Evolutionary conservation across 2,797 vertebrate species (phyloP), one percentile per base, ranked within the genome.

Genomic region (Hoplostethus atlanticus): DNA sequence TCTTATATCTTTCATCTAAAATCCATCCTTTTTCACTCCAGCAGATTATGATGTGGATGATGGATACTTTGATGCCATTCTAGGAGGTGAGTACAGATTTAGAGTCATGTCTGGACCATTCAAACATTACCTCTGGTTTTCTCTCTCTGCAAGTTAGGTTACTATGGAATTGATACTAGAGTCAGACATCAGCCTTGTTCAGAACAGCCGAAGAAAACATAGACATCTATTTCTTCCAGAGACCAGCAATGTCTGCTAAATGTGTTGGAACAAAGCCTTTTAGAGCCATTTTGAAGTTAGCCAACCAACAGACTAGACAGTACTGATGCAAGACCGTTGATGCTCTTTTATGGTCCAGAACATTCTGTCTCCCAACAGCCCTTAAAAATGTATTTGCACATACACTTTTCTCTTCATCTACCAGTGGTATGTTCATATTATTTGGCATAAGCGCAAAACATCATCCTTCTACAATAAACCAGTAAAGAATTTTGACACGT

Each of bases 61-160:
- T 54, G 58, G 42, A 63, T 84, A 83, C 68, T 82, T 86, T 68
- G 79, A 79, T 28, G 73, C 76, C 63, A 80, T 92, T 21, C 68
- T 87, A 42, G 90, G 81, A 79, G 87, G 89, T 92, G 72, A 82
- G 82, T 84, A 48, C 15, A 12, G 76, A 50, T 48, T 9, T 21
- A 3, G 12, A 25, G 15, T 36, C 40, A 46, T 60, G 60, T 36
- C 50, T 46, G 12, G 9, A 58, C 31, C 55, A 68, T 17, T 73
- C 21, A 71, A 44, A 54, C 42, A 25, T 70, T 8, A 11, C 21
- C n/a, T 36, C 52, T 60, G 8, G 5, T 59, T 59, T 21, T 12
- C 28, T 34, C 42, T 52, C 54, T 44, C 56, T 52, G 50, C 13
- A 67, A 57, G 46, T 44, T 44, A 46, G 11, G 51, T 61, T 48